Conservation (phyloP, 2,113 vertebrate genomes). For the Redunca redunca region DNA sequence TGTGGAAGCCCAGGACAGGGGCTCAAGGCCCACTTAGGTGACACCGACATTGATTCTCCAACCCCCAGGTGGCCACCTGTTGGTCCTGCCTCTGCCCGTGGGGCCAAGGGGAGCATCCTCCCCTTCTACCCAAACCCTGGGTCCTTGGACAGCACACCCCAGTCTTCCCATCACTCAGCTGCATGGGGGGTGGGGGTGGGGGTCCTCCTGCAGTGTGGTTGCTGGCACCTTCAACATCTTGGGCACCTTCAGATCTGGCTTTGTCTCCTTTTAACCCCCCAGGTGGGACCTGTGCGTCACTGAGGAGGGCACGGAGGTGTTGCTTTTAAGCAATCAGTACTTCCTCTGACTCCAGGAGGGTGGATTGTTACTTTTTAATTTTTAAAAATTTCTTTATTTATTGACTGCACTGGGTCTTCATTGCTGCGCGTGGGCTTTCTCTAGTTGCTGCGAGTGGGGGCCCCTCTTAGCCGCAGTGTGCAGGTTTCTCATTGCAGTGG, state of each 20-base stretch:
- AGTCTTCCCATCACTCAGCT: neutral
- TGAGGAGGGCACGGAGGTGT: rapidly evolving
- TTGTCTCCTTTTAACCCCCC: neutral
- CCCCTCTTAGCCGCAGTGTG: neutral
- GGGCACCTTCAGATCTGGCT: neutral
- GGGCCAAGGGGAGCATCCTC: neutral
- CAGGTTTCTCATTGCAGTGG: neutral
- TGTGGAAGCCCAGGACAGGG: neutral
- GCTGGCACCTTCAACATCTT: neutral
- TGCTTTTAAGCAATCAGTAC: rapidly evolving
- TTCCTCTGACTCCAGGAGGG: neutral
- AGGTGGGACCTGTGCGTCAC: too few species aligned
- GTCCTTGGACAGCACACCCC: rapidly evolving
- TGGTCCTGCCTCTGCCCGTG: neutral
- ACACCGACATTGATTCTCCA: rapidly evolving
- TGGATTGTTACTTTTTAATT: neutral
- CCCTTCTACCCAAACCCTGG: too few species aligned
- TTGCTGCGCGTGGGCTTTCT: neutral
- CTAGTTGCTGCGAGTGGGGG: neutral
- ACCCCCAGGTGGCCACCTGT: too few species aligned
- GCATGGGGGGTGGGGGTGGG: rapidly evolving
- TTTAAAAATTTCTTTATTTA: neutral
- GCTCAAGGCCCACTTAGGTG: neutral
- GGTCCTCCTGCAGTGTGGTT: too few species aligned
- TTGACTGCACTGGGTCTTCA: neutral